Conservation (phyloP, 2,888 invertebrate genomes). For the Beris chalybata region DNA sequence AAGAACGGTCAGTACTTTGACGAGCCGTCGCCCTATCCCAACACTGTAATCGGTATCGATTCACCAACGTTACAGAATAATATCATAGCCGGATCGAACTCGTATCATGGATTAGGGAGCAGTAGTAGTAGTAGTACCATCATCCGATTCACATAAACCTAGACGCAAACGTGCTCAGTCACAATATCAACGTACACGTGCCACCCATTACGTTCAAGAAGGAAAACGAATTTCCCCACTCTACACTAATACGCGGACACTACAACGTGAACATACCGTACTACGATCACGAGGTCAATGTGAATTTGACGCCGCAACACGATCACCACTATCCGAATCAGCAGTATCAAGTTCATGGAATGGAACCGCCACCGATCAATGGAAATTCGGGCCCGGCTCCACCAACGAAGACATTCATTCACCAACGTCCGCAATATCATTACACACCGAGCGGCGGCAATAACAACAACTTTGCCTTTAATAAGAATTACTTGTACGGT, state of each 20-base stretch:
- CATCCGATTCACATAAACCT: slow-evolving; percentile 47
- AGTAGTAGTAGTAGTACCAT: slow-evolving; percentile 43
- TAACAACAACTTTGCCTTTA: not conserved
- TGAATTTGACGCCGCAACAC: slow-evolving; percentile 47
- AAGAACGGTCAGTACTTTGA: slow-evolving; percentile 77
- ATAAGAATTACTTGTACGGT: not conserved
- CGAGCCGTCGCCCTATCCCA: slow-evolving; percentile 75
- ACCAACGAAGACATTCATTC: not conserved
- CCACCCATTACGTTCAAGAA: slow-evolving; percentile 59
- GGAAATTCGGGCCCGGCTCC: not conserved
- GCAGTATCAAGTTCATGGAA: slow-evolving; percentile 2
- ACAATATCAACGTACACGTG: slow-evolving; percentile 57
- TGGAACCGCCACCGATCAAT: slow-evolving; percentile 11
- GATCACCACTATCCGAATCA: slow-evolving; percentile 22
- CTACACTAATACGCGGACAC: slow-evolving; percentile 43
- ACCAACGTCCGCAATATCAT: not conserved
- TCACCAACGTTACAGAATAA: slow-evolving; percentile 42
- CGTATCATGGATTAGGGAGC: no score
- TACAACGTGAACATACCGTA: slow-evolving; percentile 47
- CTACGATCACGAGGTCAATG: slow-evolving; percentile 45
- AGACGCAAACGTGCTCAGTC: slow-evolving; percentile 52
- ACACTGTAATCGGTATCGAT: slow-evolving; percentile 64
- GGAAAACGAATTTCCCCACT: slow-evolving; percentile 47
- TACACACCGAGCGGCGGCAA: not conserved
- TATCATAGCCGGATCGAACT: no score